Percentiles rank a stretch among this genome's conserved stretches.
phyloP scores from a whole-genome alignment of 1,140 invertebrate genomes.

The Aphelinus certus region DNA sequence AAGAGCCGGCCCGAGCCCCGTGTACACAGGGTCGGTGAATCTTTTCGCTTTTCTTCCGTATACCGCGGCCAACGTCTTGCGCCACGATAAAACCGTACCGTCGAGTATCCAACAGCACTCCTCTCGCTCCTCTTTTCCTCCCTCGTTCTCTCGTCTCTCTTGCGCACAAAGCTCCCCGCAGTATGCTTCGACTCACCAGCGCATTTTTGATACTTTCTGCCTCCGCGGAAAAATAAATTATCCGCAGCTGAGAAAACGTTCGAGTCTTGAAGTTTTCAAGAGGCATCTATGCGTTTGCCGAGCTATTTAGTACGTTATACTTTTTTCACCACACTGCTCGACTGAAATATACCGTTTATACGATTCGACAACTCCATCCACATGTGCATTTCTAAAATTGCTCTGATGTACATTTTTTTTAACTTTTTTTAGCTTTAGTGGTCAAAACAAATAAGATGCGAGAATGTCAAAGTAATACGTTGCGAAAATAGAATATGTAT shows the following conservation, averaged over 20 bases:
- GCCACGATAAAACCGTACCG: too few relatives aligned
- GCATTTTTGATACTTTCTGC: slow-evolving; percentile 11
- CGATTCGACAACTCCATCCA: too few relatives aligned
- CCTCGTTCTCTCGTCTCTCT: slow-evolving; percentile 22
- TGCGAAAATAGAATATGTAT: too few relatives aligned
- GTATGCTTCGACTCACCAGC: slow-evolving; percentile 5
- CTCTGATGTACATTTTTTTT: too few relatives aligned
- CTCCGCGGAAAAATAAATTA: slow-evolving; percentile 11
- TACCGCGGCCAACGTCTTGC: too few relatives aligned
- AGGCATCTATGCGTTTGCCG: background rate
- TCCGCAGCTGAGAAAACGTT: slow-evolving; percentile 20
- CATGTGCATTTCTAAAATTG: too few relatives aligned
- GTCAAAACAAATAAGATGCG: too few relatives aligned
- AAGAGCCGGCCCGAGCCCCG: background rate
- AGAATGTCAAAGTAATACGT: too few relatives aligned
- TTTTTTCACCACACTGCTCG: too few relatives aligned
- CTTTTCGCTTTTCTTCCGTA: background rate
- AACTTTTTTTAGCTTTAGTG: too few relatives aligned
- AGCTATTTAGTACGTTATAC: too few relatives aligned
- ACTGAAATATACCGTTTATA: too few relatives aligned
- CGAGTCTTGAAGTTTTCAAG: slow-evolving; percentile 22
- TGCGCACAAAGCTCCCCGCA: slow-evolving; percentile 16
- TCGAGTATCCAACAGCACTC: slow-evolving; percentile 1
- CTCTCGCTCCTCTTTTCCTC: slow-evolving; percentile 2
- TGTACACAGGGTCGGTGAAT: background rate